Conservation (phyloP, 1,140 invertebrate species). For the Hydropsyche tenuis region DNA sequence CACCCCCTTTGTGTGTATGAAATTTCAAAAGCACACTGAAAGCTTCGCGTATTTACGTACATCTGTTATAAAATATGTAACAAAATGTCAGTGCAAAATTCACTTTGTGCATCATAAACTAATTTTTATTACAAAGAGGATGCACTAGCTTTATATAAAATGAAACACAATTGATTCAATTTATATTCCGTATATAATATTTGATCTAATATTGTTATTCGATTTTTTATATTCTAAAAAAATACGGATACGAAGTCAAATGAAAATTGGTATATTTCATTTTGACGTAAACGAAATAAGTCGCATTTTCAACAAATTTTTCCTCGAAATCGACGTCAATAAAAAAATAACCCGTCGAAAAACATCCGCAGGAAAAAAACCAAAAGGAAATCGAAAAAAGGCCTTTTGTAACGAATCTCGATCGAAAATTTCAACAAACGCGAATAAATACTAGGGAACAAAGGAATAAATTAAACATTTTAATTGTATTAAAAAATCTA, state of each 20-base stretch:
- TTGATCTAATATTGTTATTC: too few species aligned
- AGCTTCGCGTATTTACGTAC: background rate
- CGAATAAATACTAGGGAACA: background rate
- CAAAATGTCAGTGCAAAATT: too few species aligned
- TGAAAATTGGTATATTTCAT: too few species aligned
- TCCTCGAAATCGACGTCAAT: background rate
- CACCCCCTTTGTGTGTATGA: background rate
- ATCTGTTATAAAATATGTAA: too few species aligned
- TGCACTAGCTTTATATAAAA: too few species aligned
- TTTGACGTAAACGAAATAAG: background rate
- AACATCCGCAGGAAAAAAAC: background rate
- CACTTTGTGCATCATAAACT: too few species aligned
- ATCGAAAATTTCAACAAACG: background rate
- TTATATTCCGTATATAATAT: too few species aligned
- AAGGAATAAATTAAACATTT: constrained; percentile 5
- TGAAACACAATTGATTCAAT: too few species aligned
- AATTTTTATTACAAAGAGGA: too few species aligned
- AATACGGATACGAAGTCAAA: too few species aligned
- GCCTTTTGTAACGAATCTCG: background rate
- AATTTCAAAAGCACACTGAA: constrained; percentile 3
- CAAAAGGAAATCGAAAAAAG: background rate
- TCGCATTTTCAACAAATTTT: background rate
- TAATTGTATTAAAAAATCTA: too few species aligned
- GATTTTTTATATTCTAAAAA: too few species aligned
- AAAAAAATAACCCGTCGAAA: background rate